A percentile compares a stretch with the other conserved stretches of the same genome.
These are phyloP conservation scores for Trogon surrucura DNA, from an alignment of 2,113 vertebrate species.

Conservation along the genomic window DNA sequence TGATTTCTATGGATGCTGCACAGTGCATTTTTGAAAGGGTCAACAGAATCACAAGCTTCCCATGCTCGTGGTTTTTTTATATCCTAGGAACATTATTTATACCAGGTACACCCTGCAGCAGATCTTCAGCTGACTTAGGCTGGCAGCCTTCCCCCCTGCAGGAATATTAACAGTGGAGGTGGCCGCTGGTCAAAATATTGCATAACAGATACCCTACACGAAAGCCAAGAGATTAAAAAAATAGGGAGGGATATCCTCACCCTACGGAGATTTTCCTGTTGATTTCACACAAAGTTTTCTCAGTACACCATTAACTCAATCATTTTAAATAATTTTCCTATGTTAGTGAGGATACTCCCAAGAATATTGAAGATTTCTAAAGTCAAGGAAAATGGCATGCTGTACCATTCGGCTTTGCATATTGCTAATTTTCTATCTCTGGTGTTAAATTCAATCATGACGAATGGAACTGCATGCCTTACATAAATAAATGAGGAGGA, in stretches of 20 bases:
- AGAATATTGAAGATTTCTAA: background rate
- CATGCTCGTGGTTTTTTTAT: background rate
- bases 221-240: background rate
- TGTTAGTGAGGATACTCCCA: background rate
- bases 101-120: background rate
- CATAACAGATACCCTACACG: background rate
- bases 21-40: conserved; percentile 18
- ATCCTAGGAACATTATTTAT: background rate
- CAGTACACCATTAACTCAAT: background rate
- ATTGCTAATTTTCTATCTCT: background rate
- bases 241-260: background rate
- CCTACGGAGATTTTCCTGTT: background rate
- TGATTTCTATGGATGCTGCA: background rate
- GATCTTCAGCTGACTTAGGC: background rate
- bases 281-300: background rate
- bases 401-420: background rate
- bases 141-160: background rate
- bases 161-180: background rate
- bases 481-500: background rate
- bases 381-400: background rate
- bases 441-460: background rate
- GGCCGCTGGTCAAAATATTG: background rate
- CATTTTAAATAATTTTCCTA: background rate
- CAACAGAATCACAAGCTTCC: conserved; percentile 33
- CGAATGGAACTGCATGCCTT: background rate